A percentile compares a stretch with the other conserved stretches of the same genome.
Conservation (phyloP, 2,113 vertebrate species). For the Tyto alba region DNA sequence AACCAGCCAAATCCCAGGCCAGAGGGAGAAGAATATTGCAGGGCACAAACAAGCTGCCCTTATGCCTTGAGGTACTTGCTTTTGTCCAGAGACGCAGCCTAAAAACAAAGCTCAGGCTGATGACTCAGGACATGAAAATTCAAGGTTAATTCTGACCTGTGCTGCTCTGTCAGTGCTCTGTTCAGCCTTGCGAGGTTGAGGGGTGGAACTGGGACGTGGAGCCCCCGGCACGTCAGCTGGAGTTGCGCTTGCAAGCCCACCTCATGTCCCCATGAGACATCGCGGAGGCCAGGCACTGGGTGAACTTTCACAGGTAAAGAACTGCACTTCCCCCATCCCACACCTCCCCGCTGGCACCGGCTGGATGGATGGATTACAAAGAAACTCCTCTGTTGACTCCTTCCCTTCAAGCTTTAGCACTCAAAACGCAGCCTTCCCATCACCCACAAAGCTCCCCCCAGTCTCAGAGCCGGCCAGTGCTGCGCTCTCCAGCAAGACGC, state of each 20-base stretch:
- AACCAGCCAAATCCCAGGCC: neutral
- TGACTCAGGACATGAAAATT: neutral
- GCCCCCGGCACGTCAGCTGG: neutral
- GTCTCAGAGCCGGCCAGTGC: neutral
- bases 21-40: neutral
- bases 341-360: neutral
- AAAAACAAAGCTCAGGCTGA: neutral
- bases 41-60: neutral
- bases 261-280: neutral
- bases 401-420: neutral
- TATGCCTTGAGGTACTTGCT: neutral
- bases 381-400: neutral
- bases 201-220: neutral
- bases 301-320: neutral
- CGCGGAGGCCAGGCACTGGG: rapidly evolving
- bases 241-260: neutral
- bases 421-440: neutral
- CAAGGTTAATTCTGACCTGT: neutral
- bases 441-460: neutral
- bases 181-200: neutral
- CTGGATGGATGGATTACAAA: neutral
- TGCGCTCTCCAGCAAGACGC: neutral
- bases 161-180: neutral
- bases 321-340: neutral
- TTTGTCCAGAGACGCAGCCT: neutral